These are phyloP conservation scores for Pocillopora damicornis DNA, from an alignment of 64 coral and sea anemone species.

Conservation along the genomic window DNA sequence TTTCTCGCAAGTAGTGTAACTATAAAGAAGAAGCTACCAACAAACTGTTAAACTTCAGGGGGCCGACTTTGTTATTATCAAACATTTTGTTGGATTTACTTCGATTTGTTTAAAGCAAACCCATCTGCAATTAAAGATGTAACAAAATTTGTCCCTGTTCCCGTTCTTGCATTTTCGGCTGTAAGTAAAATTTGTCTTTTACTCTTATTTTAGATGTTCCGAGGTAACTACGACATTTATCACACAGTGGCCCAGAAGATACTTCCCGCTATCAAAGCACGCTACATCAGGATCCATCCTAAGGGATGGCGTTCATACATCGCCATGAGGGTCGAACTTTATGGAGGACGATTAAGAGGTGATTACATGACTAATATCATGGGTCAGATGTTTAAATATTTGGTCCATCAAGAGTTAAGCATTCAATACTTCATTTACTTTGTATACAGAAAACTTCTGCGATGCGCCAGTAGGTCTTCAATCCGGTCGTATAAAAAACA, in stretches of 20 bases:
- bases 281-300: constrained; percentile 75
- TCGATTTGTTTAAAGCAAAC: too few relatives aligned
- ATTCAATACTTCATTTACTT: neutral
- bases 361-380: neutral
- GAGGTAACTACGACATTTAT: constrained; percentile 73
- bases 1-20: too few relatives aligned
- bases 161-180: too few relatives aligned
- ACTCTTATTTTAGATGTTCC: constrained; percentile 53
- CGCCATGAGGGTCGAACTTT: constrained; percentile 70
- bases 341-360: constrained; percentile 50
- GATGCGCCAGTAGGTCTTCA: constrained; percentile 68
- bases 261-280: constrained; percentile 53
- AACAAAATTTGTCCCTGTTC: too few relatives aligned
- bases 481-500: constrained; percentile 69
- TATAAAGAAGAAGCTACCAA: too few relatives aligned
- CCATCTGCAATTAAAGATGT: too few relatives aligned
- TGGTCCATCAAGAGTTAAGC: neutral
- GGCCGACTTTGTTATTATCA: too few relatives aligned
- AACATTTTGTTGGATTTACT: too few relatives aligned
- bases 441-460: constrained; percentile 58
- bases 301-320: constrained; percentile 65
- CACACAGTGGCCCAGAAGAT: constrained; percentile 57
- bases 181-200: neutral
- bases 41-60: too few relatives aligned
- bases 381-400: neutral